A percentile compares a stretch with the other conserved stretches of the same genome.
These are phyloP conservation scores for Drosophila subpulchrella DNA, from an alignment of 1,140 invertebrate genomes.

Conservation along the genomic window DNA sequence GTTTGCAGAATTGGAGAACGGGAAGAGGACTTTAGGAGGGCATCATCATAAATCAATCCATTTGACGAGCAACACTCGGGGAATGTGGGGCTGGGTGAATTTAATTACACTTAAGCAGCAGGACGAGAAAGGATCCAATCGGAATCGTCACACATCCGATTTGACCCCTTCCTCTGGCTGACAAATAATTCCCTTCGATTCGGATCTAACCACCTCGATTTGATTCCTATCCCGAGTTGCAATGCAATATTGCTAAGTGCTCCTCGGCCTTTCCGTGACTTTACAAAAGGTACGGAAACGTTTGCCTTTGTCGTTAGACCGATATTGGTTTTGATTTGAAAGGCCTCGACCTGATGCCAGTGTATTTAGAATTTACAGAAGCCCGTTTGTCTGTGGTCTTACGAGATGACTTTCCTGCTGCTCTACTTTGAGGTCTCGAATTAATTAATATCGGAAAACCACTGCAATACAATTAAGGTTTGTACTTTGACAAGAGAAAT, in stretches of 20 bases:
- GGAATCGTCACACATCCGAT: slow-evolving; percentile 19
- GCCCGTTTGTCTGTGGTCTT: slow-evolving; percentile 4
- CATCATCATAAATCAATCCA: slow-evolving; percentile 82
- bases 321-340: slow-evolving; percentile 46
- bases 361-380: slow-evolving; percentile 4
- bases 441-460: background rate
- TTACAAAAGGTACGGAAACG: slow-evolving; percentile 57
- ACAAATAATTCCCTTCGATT: slow-evolving; percentile 60
- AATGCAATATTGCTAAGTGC: slow-evolving; percentile 77
- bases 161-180: slow-evolving; percentile 7
- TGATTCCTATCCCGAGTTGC: slow-evolving; percentile 16
- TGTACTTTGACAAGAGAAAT: too few relatives aligned
- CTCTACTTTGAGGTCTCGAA: background rate
- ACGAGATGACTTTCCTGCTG: background rate
- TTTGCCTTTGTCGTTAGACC: slow-evolving; percentile 40
- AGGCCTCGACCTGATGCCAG: slow-evolving; percentile 15
- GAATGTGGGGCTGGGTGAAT: slow-evolving; percentile 41
- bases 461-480: background rate
- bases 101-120: slow-evolving; percentile 78
- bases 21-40: slow-evolving; percentile 14
- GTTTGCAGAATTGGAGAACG: background rate
- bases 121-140: slow-evolving; percentile 12
- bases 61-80: slow-evolving; percentile 60
- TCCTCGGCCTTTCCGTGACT: slow-evolving; percentile 50
- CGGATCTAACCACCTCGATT: slow-evolving; percentile 64